Conservation (phyloP, 2,797 vertebrate genomes). For the Adelosebastes latens region DNA sequence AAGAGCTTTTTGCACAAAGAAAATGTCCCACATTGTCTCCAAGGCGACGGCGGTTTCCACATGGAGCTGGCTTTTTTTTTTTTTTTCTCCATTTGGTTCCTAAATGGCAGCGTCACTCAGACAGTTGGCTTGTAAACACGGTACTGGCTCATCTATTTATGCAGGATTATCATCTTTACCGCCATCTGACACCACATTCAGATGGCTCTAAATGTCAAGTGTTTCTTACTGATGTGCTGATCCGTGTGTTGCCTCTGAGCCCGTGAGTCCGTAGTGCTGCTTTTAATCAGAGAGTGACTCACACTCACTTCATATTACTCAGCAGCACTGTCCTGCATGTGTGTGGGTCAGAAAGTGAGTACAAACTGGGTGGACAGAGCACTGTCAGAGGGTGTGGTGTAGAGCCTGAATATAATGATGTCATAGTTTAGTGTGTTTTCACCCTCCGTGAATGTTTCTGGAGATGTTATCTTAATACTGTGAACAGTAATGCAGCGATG, state of each 20-base stretch:
- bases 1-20: slow-evolving; percentile 77
- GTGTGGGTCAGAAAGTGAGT: not conserved
- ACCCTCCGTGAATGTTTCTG: not conserved
- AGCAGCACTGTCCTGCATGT: slow-evolving; percentile 7
- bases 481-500: not conserved
- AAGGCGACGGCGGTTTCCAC: slow-evolving; percentile 50
- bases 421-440: slow-evolving; percentile 21
- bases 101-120: slow-evolving; percentile 22
- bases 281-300: slow-evolving; percentile 53
- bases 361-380: slow-evolving; percentile 21
- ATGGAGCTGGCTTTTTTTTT: slow-evolving; percentile 16
- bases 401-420: slow-evolving; percentile 12
- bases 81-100: slow-evolving; percentile 4
- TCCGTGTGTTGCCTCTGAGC: not conserved
- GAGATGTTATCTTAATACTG: not conserved
- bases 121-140: not conserved
- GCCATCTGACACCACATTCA: slow-evolving; percentile 7
- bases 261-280: slow-evolving; percentile 1
- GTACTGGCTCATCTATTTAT: slow-evolving; percentile 3
- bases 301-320: not conserved
- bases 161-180: not conserved
- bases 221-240: slow-evolving; percentile 14
- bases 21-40: slow-evolving; percentile 69
- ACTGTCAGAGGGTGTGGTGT: slow-evolving; percentile 32
- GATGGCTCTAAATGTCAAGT: not conserved